Conservation (phyloP, 2,797 vertebrate species). For the Lacerta viridis region DNA sequence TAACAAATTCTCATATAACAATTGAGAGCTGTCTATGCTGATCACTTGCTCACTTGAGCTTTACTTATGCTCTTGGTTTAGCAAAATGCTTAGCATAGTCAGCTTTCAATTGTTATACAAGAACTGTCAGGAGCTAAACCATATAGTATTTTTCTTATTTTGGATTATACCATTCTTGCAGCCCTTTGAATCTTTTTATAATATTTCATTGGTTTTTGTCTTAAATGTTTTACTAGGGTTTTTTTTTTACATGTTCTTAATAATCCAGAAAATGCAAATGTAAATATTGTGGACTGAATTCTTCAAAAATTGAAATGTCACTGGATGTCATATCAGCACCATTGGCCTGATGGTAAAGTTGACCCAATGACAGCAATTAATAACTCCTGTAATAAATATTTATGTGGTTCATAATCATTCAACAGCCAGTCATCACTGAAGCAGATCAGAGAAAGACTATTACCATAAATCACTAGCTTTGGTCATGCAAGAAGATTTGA, state of each 20-base stretch:
- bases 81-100: too few species aligned
- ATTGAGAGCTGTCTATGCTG: neutral
- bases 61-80: too few species aligned
- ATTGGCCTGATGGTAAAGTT: slow-evolving; percentile 32
- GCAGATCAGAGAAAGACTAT: slow-evolving; percentile 38
- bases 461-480: slow-evolving; percentile 53
- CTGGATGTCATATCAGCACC: slow-evolving; percentile 40
- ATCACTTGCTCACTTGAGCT: neutral
- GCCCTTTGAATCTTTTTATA: neutral
- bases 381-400: slow-evolving; percentile 56
- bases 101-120: too few species aligned
- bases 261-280: slow-evolving; percentile 25
- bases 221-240: neutral
- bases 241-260: neutral
- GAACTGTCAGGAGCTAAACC: neutral
- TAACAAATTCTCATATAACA: neutral
- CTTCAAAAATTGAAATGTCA: slow-evolving; percentile 41
- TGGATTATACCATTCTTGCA: slow-evolving; percentile 32
- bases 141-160: neutral
- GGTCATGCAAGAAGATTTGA: slow-evolving; percentile 50
- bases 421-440: slow-evolving; percentile 52
- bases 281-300: slow-evolving; percentile 34
- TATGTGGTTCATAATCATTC: slow-evolving; percentile 48
- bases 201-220: slow-evolving; percentile 27
- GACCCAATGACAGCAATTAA: slow-evolving; percentile 43